These are phyloP conservation scores for Neolamprologus kungweensis DNA, from an alignment of 2,113 vertebrate species.

Conservation along the genomic window DNA sequence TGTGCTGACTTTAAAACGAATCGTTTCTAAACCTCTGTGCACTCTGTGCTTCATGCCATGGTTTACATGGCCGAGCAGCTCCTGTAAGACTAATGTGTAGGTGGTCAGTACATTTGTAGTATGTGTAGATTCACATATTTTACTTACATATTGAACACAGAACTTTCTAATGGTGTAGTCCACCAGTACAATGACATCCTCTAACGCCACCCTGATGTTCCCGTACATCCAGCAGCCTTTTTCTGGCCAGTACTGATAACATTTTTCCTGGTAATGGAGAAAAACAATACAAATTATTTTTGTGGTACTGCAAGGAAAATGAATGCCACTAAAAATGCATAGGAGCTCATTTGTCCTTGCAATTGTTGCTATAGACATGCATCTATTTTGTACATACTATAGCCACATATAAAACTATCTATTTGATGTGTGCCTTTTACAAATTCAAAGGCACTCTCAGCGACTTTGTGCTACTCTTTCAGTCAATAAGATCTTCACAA, in stretches of 20 bases:
- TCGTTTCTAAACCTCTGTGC: not conserved
- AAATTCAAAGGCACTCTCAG: constrained; percentile 26
- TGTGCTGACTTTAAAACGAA: not conserved
- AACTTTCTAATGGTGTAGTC: constrained; percentile 96
- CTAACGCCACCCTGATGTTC: constrained; percentile 80
- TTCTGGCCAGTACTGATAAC: constrained; percentile 93
- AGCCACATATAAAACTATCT: not conserved
- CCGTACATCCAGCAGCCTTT: constrained; percentile 96
- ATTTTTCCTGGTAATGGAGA: constrained; percentile 80
- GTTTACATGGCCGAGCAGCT: not conserved
- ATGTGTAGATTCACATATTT: not conserved
- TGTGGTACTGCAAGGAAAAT: not conserved
- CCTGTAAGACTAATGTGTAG: not conserved
- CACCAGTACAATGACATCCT: constrained; percentile 87
- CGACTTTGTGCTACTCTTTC: constrained; percentile 39
- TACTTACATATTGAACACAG: constrained; percentile 86
- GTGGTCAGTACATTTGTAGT: not conserved
- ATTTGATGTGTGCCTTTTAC: not conserved
- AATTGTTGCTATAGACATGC: not conserved
- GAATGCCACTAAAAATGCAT: not conserved
- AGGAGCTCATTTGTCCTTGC: not conserved
- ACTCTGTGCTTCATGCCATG: not conserved
- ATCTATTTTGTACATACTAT: not conserved
- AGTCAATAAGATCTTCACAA: constrained; percentile 55
- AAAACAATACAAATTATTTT: not conserved